phyloP scores from a whole-genome alignment of 2,797 vertebrate genomes.

The Microctenopoma stevenorrisi region DNA sequence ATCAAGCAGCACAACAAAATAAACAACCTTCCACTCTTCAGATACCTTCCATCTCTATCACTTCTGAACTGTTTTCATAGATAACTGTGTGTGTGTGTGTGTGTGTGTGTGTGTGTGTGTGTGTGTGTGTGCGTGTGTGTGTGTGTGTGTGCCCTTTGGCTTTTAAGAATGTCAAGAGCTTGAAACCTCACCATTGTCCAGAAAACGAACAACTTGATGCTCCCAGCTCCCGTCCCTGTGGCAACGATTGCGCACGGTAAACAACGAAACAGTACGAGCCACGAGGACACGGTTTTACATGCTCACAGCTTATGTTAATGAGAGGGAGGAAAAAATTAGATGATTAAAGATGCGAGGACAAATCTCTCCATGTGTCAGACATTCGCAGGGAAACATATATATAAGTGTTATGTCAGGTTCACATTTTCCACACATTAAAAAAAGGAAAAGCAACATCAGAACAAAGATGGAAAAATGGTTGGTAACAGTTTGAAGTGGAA shows the following conservation, averaged over 20 bases:
- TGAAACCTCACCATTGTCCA: conserved; percentile 21
- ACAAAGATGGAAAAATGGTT: too few relatives aligned
- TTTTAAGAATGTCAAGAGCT: conserved; percentile 14
- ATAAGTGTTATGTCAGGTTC: too few relatives aligned
- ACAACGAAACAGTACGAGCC: not conserved
- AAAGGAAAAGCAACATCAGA: too few relatives aligned
- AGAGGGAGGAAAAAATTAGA: not conserved
- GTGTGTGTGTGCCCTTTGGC: conserved; percentile 6
- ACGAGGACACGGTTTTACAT: too few relatives aligned
- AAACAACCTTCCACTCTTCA: conserved; percentile 18
- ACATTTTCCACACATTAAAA: too few relatives aligned
- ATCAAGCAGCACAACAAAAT: conserved; percentile 27
- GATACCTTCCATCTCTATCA: not conserved
- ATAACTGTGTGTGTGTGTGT: conserved; percentile 9
- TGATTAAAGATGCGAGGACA: too few relatives aligned
- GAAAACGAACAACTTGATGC: conserved; percentile 27
- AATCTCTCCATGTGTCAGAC: too few relatives aligned
- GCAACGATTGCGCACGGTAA: not conserved
- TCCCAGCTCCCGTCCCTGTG: not conserved
- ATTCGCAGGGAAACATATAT: too few relatives aligned
- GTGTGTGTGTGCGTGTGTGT: too few relatives aligned
- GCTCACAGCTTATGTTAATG: not conserved
- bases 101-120: not conserved
- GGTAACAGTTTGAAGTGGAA: too few relatives aligned
- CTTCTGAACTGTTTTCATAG: conserved; percentile 16